phyloP scores from a whole-genome alignment of 2,888 invertebrate genomes.

The Metopia argyrocephala region DNA sequence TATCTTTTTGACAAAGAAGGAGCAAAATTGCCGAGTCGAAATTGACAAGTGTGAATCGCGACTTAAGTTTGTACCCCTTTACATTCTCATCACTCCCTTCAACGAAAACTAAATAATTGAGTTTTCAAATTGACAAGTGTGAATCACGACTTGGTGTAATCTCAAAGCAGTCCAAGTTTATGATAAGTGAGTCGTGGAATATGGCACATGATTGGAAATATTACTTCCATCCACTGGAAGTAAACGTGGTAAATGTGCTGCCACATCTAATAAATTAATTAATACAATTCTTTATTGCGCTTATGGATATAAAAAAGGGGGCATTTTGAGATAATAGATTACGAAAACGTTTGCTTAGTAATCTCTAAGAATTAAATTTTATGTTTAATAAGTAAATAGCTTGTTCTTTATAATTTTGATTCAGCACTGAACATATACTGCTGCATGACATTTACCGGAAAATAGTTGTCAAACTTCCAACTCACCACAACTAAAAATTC shows the following conservation, averaged over 20 bases:
- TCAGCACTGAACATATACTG: slow-evolving; percentile 12
- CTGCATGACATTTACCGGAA: slow-evolving; percentile 59
- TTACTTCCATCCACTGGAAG: slow-evolving; percentile 5
- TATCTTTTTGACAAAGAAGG: too few relatives aligned
- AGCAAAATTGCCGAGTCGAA: too few relatives aligned
- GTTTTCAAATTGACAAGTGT: too few relatives aligned
- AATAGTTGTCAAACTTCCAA: slow-evolving; percentile 63
- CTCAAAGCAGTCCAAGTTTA: background rate
- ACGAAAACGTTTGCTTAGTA: background rate
- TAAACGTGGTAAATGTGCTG: slow-evolving; percentile 12
- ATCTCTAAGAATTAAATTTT: background rate
- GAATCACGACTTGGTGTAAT: too few relatives aligned
- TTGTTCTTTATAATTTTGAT: background rate
- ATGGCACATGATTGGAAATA: slow-evolving; percentile 2
- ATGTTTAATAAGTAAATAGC: background rate
- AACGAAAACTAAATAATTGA: too few relatives aligned
- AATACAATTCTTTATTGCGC: too few relatives aligned
- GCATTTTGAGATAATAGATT: too few relatives aligned
- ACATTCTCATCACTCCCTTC: too few relatives aligned
- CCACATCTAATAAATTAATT: slow-evolving; percentile 10
- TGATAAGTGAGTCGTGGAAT: background rate
- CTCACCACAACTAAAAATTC: slow-evolving; percentile 64
- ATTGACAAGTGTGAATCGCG: too few relatives aligned
- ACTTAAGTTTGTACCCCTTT: too few relatives aligned
- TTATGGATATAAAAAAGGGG: too few relatives aligned